These are phyloP conservation scores for Trachelus tabidus DNA, from an alignment of 2,888 invertebrate genomes.

Conservation along the genomic window DNA sequence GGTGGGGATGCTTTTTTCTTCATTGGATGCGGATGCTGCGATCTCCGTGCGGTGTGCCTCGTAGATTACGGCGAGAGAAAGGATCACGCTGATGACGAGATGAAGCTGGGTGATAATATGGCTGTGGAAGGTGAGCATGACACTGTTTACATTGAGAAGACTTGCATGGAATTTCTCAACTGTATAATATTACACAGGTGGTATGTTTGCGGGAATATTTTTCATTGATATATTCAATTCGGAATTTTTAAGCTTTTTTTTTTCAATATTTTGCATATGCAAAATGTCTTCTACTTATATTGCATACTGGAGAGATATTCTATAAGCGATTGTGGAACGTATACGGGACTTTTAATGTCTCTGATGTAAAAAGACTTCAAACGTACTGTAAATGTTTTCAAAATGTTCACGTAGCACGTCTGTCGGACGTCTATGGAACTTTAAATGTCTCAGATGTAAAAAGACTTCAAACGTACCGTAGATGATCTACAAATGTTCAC, in stretches of 20 bases:
- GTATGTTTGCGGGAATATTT: too few species aligned
- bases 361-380: background rate
- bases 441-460: background rate
- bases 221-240: background rate
- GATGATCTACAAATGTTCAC: background rate
- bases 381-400: background rate
- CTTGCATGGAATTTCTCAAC: background rate
- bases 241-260: background rate
- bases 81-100: constrained; percentile 31
- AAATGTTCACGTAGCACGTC: background rate
- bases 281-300: background rate
- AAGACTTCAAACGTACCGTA: background rate
- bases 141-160: background rate
- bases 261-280: background rate
- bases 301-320: background rate
- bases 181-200: too few species aligned
- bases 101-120: constrained; percentile 59
- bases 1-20: background rate
- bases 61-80: background rate
- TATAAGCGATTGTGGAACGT: background rate
- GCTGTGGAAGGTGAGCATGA: constrained; percentile 53
- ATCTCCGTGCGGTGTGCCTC: background rate
- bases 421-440: background rate
- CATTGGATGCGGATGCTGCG: background rate
- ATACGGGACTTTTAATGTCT: background rate